These are phyloP conservation scores for Galaxias olidus DNA, from an alignment of 2,797 vertebrate species.

Conservation along the genomic window DNA sequence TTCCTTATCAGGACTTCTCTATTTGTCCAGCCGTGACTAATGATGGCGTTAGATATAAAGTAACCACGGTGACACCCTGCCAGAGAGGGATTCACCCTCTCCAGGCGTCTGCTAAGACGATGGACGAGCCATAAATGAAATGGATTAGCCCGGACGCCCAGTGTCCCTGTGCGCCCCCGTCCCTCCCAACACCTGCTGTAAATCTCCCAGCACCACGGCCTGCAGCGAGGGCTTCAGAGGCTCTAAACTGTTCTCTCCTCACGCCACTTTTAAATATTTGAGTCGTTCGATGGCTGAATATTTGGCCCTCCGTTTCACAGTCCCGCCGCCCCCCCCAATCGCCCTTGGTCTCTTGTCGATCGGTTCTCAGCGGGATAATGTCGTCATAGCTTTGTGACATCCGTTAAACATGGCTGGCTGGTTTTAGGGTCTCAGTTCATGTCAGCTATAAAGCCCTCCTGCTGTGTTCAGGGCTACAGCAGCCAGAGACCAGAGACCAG, in stretches of 20 bases:
- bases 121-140: constrained; percentile 50
- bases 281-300: constrained; percentile 16
- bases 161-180: constrained; percentile 28
- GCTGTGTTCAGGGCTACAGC: too few species aligned
- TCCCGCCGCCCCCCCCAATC: constrained; percentile 5
- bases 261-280: not conserved
- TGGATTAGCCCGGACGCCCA: constrained; percentile 35
- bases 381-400: constrained; percentile 24
- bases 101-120: constrained; percentile 37
- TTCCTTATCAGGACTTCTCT: too few species aligned
- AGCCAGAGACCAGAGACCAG: too few species aligned
- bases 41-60: constrained; percentile 33
- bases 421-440: constrained; percentile 11
- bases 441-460: too few species aligned
- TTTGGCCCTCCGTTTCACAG: constrained; percentile 31
- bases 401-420: constrained; percentile 36
- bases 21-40: constrained; percentile 40
- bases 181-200: constrained; percentile 33
- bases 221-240: constrained; percentile 1
- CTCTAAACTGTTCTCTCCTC: not conserved
- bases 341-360: constrained; percentile 26
- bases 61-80: constrained; percentile 24
- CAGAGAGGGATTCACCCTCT: constrained; percentile 1
- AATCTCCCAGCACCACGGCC: constrained; percentile 23
- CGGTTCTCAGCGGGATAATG: constrained; percentile 26